Conservation (phyloP, 2,797 vertebrate genomes). For the Phoebastria nigripes region DNA sequence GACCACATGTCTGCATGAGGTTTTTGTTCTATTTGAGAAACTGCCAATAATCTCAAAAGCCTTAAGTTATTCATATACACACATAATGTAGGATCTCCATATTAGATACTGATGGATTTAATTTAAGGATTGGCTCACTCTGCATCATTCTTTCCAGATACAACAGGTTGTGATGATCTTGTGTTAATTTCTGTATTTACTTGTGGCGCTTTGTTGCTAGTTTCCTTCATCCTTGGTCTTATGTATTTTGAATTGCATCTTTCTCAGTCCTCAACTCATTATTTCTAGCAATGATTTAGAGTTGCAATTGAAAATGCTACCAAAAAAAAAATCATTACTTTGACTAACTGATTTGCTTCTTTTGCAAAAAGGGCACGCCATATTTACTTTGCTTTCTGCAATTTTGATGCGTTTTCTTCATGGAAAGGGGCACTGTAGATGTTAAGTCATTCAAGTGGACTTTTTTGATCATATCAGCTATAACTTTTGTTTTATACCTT, state of each 20-base stretch:
- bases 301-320: neutral
- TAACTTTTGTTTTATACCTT: neutral
- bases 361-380: neutral
- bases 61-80: neutral
- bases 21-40: neutral
- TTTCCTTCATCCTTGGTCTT: neutral
- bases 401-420: neutral
- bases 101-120: neutral
- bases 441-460: neutral
- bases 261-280: neutral
- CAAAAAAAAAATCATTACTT: neutral
- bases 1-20: neutral
- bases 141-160: neutral
- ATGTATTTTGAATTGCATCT: neutral
- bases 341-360: neutral
- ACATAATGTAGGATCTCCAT: neutral
- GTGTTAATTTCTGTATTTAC: neutral
- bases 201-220: neutral
- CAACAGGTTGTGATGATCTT: neutral
- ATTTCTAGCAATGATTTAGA: neutral
- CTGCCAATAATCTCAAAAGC: neutral
- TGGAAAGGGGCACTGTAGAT: neutral
- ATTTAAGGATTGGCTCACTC: neutral
- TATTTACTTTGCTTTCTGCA: neutral
- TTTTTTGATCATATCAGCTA: neutral